These are phyloP conservation scores for Auanema freiburgensis DNA, from an alignment of 2,888 invertebrate species.

Conservation along the genomic window DNA sequence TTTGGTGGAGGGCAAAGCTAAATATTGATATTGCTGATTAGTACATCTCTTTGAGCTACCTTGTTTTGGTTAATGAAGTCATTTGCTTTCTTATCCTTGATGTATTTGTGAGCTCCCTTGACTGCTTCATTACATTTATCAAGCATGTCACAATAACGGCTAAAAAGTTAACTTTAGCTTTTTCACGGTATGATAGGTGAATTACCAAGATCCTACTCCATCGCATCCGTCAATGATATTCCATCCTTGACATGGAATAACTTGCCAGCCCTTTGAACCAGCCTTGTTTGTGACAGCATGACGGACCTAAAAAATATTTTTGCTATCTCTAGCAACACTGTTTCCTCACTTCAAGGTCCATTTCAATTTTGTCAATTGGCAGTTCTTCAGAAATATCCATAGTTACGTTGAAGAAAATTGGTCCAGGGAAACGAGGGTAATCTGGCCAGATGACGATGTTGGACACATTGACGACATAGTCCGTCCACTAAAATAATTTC, in stretches of 20 bases:
- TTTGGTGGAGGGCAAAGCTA: constrained; percentile 46
- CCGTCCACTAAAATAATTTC: constrained; percentile 57
- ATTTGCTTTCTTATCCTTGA: constrained; percentile 58
- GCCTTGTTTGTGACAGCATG: constrained; percentile 62
- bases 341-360: constrained; percentile 59
- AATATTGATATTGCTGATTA: background rate
- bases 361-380: constrained; percentile 62
- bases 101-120: constrained; percentile 62
- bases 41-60: constrained; percentile 11
- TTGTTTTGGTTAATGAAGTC: constrained; percentile 57
- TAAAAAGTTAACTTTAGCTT: constrained; percentile 25
- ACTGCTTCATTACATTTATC: constrained; percentile 64
- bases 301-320: constrained; percentile 36
- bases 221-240: constrained; percentile 64
- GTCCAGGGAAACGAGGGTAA: constrained; percentile 64
- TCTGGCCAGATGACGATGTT: constrained; percentile 65
- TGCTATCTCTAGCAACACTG: constrained; percentile 2
- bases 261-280: constrained; percentile 63
- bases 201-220: constrained; percentile 63
- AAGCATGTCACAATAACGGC: constrained; percentile 64
- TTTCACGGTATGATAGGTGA: no score
- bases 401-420: constrained; percentile 65
- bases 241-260: constrained; percentile 65
- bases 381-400: constrained; percentile 62
- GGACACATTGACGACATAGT: constrained; percentile 63